phyloP scores from a whole-genome alignment of 2,113 vertebrate genomes.

The Tragulus kanchil region DNA sequence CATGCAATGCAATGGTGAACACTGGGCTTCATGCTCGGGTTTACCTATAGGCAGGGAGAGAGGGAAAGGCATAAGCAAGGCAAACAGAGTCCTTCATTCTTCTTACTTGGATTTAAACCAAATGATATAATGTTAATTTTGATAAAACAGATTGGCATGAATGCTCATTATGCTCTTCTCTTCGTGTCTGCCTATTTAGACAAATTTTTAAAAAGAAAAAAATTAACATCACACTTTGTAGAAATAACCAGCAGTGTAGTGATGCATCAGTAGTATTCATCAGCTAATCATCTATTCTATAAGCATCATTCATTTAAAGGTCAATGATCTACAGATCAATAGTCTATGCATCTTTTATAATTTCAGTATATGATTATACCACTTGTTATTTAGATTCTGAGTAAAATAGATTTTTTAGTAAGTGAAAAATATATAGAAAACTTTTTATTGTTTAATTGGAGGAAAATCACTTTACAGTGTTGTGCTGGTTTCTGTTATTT shows the following conservation, averaged over 20 bases:
- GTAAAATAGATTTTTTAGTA: constrained; percentile 18
- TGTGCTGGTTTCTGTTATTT: background rate
- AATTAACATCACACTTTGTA: background rate
- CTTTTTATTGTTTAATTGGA: background rate
- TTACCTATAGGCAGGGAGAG: background rate
- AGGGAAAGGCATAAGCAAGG: background rate
- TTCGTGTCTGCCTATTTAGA: background rate
- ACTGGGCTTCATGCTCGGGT: constrained; percentile 1
- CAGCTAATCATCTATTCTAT: background rate
- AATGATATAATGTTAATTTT: constrained; percentile 2
- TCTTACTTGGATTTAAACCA: background rate
- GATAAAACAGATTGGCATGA: background rate
- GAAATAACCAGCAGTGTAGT: background rate
- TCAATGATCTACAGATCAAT: background rate
- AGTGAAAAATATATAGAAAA: background rate
- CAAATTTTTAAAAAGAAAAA: background rate
- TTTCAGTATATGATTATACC: background rate
- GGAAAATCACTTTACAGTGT: background rate
- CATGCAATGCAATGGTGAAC: background rate
- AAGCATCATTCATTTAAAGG: background rate
- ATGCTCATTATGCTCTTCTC: background rate
- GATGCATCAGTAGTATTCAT: background rate
- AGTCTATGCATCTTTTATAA: constrained; percentile 5
- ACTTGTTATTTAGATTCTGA: constrained; percentile 24
- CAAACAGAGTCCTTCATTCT: background rate